A percentile compares a stretch with the other conserved stretches of the same genome.
Conservation (phyloP, 2,888 invertebrate species). For the Bursaphelenchus okinawaensis region DNA sequence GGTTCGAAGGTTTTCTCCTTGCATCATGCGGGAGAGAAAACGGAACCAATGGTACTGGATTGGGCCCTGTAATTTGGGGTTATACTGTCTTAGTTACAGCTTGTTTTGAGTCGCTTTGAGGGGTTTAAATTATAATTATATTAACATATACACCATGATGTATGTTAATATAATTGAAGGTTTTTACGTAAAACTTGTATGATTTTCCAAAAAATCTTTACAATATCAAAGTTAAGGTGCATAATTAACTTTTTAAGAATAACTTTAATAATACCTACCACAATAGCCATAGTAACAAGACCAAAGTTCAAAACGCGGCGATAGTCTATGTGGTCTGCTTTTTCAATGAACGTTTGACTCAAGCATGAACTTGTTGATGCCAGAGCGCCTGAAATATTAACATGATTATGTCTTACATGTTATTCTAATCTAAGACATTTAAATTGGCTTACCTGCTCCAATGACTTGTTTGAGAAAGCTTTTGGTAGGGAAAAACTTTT, state of each 20-base stretch:
- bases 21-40: neutral
- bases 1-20: neutral
- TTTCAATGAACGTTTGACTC: neutral
- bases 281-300: neutral
- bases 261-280: neutral
- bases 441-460: neutral
- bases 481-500: neutral
- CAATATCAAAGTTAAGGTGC: no score
- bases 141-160: no score
- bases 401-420: neutral
- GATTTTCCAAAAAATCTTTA: no score
- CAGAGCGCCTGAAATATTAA: neutral
- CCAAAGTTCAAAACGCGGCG: neutral
- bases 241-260: no score
- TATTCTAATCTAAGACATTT: neutral
- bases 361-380: neutral
- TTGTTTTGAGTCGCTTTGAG: no score
- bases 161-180: no score
- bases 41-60: slow-evolving; percentile 23
- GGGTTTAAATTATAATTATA: no score
- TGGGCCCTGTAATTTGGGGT: slow-evolving; percentile 18
- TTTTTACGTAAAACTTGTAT: no score
- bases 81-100: no score
- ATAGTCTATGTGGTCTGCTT: neutral
- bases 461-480: neutral